Conservation (phyloP, 2,888 invertebrate species). For the Cephus pulcher region DNA sequence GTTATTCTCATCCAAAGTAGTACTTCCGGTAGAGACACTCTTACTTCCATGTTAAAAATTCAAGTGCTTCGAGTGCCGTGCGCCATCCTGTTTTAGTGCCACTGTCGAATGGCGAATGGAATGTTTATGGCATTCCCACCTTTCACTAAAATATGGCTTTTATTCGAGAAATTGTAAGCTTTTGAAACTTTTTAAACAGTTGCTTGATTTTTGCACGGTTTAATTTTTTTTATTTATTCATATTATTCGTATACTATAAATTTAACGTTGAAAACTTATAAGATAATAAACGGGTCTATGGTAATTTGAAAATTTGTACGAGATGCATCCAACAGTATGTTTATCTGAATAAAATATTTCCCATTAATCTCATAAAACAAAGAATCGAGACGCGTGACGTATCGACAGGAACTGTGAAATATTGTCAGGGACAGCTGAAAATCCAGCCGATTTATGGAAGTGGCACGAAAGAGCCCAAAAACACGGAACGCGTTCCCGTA, state of each 20-base stretch:
- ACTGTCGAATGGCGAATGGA: neutral
- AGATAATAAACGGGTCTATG: neutral
- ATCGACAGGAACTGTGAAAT: conserved; percentile 7
- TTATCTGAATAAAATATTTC: neutral
- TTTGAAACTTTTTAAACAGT: neutral
- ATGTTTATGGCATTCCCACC: neutral
- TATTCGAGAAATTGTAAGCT: neutral
- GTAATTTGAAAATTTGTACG: neutral
- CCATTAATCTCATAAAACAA: neutral
- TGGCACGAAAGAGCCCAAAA: conserved; percentile 14
- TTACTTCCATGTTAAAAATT: conserved; percentile 7
- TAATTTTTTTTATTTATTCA: neutral
- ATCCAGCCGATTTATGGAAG: conserved; percentile 18
- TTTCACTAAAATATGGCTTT: neutral
- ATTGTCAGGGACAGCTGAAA: conserved; percentile 20
- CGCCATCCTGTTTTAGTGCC: neutral
- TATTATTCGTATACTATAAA: neutral
- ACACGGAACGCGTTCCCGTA: conserved; percentile 27
- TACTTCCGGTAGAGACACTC: conserved; percentile 13
- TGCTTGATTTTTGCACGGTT: neutral
- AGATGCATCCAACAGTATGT: neutral
- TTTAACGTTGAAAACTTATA: neutral
- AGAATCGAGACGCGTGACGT: neutral
- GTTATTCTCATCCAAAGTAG: conserved; percentile 14
- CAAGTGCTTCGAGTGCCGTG: conserved; percentile 1